Evolutionary conservation across 2,113 vertebrate genomes (phyloP).

Genomic region (Zosterops hypoxanthus): DNA sequence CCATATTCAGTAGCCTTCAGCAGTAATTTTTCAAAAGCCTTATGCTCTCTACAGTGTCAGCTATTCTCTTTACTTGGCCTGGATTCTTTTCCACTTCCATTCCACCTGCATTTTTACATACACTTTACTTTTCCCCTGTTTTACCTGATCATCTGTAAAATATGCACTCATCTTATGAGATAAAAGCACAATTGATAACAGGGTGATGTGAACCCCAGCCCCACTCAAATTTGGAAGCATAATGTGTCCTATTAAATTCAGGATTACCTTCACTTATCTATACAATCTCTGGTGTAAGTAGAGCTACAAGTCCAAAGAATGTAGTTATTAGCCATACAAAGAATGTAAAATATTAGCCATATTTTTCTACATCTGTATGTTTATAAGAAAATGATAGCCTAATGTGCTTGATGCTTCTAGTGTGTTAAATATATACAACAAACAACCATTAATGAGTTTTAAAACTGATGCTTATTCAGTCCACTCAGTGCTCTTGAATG

Average conservation of each 20-base stretch:
- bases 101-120: background rate
- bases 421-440: background rate
- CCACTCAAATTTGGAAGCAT: background rate
- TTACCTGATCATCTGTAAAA: background rate
- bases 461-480: slow-evolving; percentile 21
- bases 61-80: background rate
- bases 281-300: background rate
- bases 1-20: background rate
- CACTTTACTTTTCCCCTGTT: background rate
- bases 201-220: background rate
- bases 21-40: background rate
- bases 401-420: background rate
- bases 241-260: background rate
- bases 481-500: slow-evolving; percentile 18
- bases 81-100: background rate
- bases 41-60: background rate
- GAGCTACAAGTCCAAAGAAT: background rate
- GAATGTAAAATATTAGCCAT: background rate
- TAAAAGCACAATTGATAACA: background rate
- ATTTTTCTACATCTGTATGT: background rate
- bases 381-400: background rate
- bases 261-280: background rate
- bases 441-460: background rate
- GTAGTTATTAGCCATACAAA: background rate
- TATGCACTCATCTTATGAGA: background rate